A percentile compares a stretch with the other conserved stretches of the same genome.
Conservation (phyloP, 2,888 invertebrate genomes). For the Mamestra brassicae region DNA sequence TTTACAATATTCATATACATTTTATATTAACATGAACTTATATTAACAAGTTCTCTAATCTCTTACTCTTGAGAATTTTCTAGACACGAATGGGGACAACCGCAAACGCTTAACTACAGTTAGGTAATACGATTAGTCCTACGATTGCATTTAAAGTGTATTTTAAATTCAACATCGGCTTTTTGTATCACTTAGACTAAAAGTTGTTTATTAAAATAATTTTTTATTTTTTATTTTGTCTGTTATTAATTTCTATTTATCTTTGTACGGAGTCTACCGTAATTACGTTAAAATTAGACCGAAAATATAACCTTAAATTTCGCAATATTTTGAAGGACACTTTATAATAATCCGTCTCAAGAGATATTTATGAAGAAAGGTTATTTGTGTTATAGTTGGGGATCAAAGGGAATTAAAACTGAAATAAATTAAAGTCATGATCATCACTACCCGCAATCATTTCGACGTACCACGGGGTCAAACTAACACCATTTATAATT, state of each 20-base stretch:
- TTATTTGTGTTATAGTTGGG: conserved; percentile 30
- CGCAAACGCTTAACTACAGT: conserved; percentile 34
- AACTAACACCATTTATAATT: no score
- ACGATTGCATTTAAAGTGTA: conserved; percentile 34
- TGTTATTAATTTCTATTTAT: no score
- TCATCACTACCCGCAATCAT: no score
- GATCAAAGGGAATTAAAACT: conserved; percentile 21
- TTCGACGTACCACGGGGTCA: no score
- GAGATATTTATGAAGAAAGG: neutral
- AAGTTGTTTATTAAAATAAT: neutral
- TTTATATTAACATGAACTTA: conserved; percentile 7
- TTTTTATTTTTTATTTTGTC: no score
- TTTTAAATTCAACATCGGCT: conserved; percentile 32
- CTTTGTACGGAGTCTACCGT: neutral
- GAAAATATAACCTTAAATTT: no score
- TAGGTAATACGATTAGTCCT: conserved; percentile 45
- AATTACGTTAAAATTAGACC: neutral
- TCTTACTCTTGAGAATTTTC: conserved; percentile 22
- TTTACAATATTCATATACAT: no score
- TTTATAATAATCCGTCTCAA: conserved; percentile 14
- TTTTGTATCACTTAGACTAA: neutral
- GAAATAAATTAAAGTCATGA: neutral
- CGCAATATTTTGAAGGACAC: neutral
- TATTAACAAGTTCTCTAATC: conserved; percentile 25
- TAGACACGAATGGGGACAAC: conserved; percentile 16